A percentile compares a stretch with the other conserved stretches of the same genome.
These are phyloP conservation scores for Drosophila engyochracea DNA, from an alignment of 2,888 invertebrate species.

Conservation along the genomic window DNA sequence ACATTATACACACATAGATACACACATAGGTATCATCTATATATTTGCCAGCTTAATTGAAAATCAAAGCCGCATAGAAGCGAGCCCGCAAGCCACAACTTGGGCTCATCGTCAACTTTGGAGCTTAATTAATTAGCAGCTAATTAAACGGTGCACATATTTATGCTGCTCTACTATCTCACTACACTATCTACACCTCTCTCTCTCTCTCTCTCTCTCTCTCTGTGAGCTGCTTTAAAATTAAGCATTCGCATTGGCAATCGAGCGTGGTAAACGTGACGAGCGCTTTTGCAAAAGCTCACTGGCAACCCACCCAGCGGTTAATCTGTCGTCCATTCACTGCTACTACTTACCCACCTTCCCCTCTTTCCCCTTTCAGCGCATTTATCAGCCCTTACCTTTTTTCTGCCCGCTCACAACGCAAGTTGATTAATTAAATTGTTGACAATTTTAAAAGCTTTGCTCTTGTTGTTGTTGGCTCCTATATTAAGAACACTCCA, in stretches of 20 bases:
- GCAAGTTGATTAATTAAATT: conserved; percentile 77
- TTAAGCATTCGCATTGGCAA: conserved; percentile 65
- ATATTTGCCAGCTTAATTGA: conserved; percentile 55
- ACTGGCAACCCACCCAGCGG: conserved; percentile 21
- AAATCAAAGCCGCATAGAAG: conserved; percentile 48
- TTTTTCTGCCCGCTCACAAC: conserved; percentile 5
- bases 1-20: not conserved
- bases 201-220: not conserved
- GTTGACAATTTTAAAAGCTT: conserved; percentile 80
- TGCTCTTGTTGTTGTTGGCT: conserved; percentile 19
- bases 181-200: not conserved
- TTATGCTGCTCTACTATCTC: conserved; percentile 39
- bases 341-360: not conserved
- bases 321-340: conserved; percentile 37
- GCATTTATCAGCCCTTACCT: conserved; percentile 42
- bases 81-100: conserved; percentile 13
- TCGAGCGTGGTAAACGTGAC: conserved; percentile 58
- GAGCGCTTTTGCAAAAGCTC: conserved; percentile 37
- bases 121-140: conserved; percentile 70
- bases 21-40: not conserved
- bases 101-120: conserved; percentile 19
- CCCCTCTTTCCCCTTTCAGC: not conserved
- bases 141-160: conserved; percentile 70
- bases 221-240: conserved; percentile 36
- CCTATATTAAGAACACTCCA: conserved; percentile 15